These are phyloP conservation scores for Drosophila macrospina DNA, from an alignment of 2,888 invertebrate species.

Conservation along the genomic window DNA sequence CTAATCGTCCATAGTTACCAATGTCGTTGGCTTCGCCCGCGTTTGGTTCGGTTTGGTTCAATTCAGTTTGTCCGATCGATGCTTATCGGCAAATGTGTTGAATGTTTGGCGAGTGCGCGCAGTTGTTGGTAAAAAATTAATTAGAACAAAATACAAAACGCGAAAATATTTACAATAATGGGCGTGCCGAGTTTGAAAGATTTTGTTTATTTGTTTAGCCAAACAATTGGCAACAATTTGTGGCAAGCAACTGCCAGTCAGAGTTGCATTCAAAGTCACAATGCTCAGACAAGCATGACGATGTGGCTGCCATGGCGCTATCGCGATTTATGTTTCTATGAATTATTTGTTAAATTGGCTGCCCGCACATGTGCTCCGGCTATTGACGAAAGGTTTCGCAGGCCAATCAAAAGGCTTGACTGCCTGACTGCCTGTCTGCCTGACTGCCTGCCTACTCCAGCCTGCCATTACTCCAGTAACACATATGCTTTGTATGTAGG, in stretches of 20 bases:
- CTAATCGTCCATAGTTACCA: slow-evolving; percentile 78
- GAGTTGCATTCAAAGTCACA: slow-evolving; percentile 49
- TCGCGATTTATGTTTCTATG: slow-evolving; percentile 80
- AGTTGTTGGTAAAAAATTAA: slow-evolving; percentile 69
- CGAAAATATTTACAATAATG: slow-evolving; percentile 77
- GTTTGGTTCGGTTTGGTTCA: slow-evolving; percentile 9
- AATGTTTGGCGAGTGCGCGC: slow-evolving; percentile 63
- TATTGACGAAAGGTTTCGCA: slow-evolving; percentile 71
- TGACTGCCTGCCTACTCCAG: slow-evolving; percentile 16
- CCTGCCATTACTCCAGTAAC: slow-evolving; percentile 1
- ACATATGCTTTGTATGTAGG: not conserved
- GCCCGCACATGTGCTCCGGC: slow-evolving; percentile 63
- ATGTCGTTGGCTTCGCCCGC: slow-evolving; percentile 61
- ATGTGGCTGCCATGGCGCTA: slow-evolving; percentile 67
- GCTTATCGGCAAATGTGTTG: slow-evolving; percentile 79
- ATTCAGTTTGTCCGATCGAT: slow-evolving; percentile 56
- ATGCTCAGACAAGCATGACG: slow-evolving; percentile 56
- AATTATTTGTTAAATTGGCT: slow-evolving; percentile 80
- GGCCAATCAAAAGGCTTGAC: slow-evolving; percentile 47
- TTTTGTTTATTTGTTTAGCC: slow-evolving; percentile 73
- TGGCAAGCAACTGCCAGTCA: slow-evolving; percentile 64
- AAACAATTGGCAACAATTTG: slow-evolving; percentile 80
- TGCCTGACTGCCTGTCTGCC: slow-evolving; percentile 2
- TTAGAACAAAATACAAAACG: slow-evolving; percentile 79
- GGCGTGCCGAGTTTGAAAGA: slow-evolving; percentile 65